Evolutionary conservation across 2,113 vertebrate genomes (phyloP), one percentile per base, ranked within the genome.

Genomic region (Seriola rivoliana): DNA sequence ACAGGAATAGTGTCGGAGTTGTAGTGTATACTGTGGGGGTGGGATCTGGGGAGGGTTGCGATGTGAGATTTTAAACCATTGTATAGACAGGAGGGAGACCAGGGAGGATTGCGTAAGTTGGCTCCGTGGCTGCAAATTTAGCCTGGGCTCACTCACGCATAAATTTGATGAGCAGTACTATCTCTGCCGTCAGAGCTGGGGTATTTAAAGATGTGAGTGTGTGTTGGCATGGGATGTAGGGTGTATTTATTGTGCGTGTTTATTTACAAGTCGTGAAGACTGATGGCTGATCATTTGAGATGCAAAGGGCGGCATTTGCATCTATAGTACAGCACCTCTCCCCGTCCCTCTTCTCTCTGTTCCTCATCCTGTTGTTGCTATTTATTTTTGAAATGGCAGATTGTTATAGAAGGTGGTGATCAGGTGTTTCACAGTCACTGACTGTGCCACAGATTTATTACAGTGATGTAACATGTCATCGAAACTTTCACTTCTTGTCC

Each of bases 1-100:
- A 81, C 95, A 93, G 91, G 91, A 96, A 95, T 96, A 96, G 93
- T 84, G 85, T 54, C 66, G 67, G 91, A 93, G 93, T 95, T 94
- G 94, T 95, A 95, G 91, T 82, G 91, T 91, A 72, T 84, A 73
- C 80, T 92, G 94, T 95, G 93, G 89, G 93, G 92, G 95, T 85
- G 87, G 75, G 71, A 84, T 89, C 81, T 87, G 86, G 78, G 85
- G 88, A 89, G 85, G 88, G 83, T 85, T 77, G 78, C 75, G 70
- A 85, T 75, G 90, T 75, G 85, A 89, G 91, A 88, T 89, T 89
- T 80, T 82, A 80, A 93, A 58, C 89, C 85, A 88, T 90, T 81
- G 82, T 90, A 81, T 89, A 91, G 89, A 94, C 90, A 86, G 90
- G 80, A 91, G 88, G 81, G 81, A 85, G 83, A 91, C 80, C 82